Conservation (phyloP, 2,113 vertebrate genomes). For the Opisthocomus hoazin region DNA sequence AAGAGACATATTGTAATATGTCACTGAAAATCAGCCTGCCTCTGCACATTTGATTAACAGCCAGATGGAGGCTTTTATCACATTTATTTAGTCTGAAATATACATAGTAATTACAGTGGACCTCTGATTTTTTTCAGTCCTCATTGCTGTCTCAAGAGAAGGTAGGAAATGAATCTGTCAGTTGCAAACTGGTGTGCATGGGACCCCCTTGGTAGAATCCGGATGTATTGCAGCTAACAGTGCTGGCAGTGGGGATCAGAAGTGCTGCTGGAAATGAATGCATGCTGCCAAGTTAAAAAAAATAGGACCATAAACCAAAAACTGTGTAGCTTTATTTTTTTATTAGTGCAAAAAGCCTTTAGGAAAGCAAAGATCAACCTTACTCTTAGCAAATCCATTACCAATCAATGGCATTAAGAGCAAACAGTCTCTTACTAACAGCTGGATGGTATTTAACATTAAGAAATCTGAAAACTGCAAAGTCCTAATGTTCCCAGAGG, state of each 20-base stretch:
- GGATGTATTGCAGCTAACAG: conserved; percentile 20
- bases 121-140: conserved; percentile 69
- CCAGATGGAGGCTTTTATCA: conserved; percentile 82
- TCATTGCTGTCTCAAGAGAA: conserved; percentile 69
- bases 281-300: background rate
- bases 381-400: conserved; percentile 19
- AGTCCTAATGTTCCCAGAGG: conserved; percentile 24
- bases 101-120: conserved; percentile 78
- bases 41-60: conserved; percentile 76
- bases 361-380: background rate
- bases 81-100: conserved; percentile 82
- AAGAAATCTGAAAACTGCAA: background rate
- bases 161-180: conserved; percentile 71
- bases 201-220: conserved; percentile 47
- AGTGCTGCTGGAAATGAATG: background rate
- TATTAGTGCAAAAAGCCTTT: background rate
- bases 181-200: conserved; percentile 44
- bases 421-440: background rate
- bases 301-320: background rate
- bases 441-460: conserved; percentile 20
- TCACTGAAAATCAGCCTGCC: conserved; percentile 75
- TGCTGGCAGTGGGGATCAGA: background rate
- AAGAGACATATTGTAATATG: conserved; percentile 76
- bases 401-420: conserved; percentile 4
- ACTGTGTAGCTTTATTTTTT: background rate